Evolutionary conservation across 2,888 invertebrate species (phyloP), one percentile per base, ranked within the genome.

Genomic region (Siphlonurus alternatus): DNA sequence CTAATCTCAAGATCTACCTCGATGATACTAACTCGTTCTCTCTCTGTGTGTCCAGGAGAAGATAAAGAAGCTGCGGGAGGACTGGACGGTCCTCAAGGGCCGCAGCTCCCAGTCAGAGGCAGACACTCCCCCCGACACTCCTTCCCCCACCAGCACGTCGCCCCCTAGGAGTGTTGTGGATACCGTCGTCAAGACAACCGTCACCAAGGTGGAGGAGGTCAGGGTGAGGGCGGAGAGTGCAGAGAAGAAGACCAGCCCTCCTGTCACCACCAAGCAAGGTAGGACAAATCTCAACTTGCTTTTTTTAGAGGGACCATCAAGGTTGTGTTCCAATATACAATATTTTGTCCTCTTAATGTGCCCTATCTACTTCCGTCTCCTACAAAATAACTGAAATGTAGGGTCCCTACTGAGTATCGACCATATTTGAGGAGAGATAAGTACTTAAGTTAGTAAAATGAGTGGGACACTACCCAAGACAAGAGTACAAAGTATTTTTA

Each of bases 71-170:
- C 72, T 83, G 66, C 74, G 78, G 25, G 78, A 78, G 67, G 79
- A 80, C 70, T 79, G 83, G 83, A 75, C 76, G 19, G 76, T 75
- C 69, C 75, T 80, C 65, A 77, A 76, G 66, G 73, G 70, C 68
- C 72, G 24, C 2, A 51, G 25, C 53, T 23, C 59, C 38, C 24
- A 15, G 22, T 19, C 64, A 60, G 24, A 22, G n/a, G 23, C 19
- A 10, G 15, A 25, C 53, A 25, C 54, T 24, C 19, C 51, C 51
- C 5, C 19, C 23, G 51, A 10, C n/a, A 19, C 23, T n/a, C 20
- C 59, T 25, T 20, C 54, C 24, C 19, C 51, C 51, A 19, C 19
- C 23, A 56, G 10, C n/a, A 19, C 23, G 23, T 38, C 38, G 5
- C 38, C 38, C 5, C 7, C 15, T 15, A 38, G 38, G 15, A n/a